Conservation (phyloP, 1,140 invertebrate species). For the Drosophila orena region DNA sequence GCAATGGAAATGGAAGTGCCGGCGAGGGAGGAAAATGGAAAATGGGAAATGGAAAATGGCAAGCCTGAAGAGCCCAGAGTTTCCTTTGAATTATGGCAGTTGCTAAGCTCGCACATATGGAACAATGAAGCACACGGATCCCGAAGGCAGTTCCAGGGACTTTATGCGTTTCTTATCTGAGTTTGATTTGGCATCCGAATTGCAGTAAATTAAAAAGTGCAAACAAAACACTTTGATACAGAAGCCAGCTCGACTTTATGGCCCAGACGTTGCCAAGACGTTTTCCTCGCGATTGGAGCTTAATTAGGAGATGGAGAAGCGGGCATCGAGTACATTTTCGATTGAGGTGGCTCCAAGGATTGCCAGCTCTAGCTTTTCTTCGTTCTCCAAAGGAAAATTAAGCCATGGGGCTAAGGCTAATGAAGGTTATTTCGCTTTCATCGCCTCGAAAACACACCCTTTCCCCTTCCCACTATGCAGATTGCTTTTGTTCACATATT, state of each 20-base stretch:
- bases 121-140: conserved; percentile 31
- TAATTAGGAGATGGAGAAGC: conserved; percentile 20
- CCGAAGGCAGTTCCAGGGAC: conserved; percentile 12
- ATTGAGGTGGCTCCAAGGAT: conserved; percentile 1
- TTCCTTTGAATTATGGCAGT: conserved; percentile 72
- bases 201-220: conserved; percentile 83
- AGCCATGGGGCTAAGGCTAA: conserved; percentile 35
- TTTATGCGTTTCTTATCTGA: conserved; percentile 78
- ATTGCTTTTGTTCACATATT: conserved; percentile 59
- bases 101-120: conserved; percentile 56
- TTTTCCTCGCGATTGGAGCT: neutral
- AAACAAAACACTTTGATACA: conserved; percentile 79
- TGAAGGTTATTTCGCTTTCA: conserved; percentile 31
- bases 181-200: conserved; percentile 75
- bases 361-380: neutral
- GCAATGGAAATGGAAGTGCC: conserved; percentile 52
- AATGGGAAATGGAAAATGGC: conserved; percentile 1
- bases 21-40: conserved; percentile 14
- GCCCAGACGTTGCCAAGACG: conserved; percentile 33
- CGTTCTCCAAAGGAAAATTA: too few species aligned
- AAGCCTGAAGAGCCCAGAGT: conserved; percentile 8
- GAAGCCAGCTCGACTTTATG: conserved; percentile 49
- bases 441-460: neutral
- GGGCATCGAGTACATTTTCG: conserved; percentile 6
- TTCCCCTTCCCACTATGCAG: conserved; percentile 34